These are phyloP conservation scores for Platysteira castanea DNA, from an alignment of 2,113 vertebrate species.

Conservation along the genomic window DNA sequence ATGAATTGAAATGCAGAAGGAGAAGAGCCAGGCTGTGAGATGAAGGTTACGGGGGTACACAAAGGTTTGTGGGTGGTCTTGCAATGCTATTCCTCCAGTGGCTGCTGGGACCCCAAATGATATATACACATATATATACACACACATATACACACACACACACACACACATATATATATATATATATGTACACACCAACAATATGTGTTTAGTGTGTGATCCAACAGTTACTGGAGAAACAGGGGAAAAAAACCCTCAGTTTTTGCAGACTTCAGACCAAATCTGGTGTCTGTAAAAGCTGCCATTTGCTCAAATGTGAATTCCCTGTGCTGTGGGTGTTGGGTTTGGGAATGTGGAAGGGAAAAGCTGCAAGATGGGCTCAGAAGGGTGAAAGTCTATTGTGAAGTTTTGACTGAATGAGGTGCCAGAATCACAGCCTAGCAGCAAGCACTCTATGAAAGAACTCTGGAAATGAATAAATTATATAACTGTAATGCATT, in stretches of 20 bases:
- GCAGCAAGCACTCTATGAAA: background rate
- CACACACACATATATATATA: too few relatives aligned
- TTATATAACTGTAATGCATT: constrained; percentile 8
- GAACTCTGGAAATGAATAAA: constrained; percentile 25
- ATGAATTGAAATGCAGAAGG: background rate
- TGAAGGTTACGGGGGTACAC: background rate
- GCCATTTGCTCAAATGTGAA: background rate
- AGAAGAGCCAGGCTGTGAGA: background rate
- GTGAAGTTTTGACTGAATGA: background rate
- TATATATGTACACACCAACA: background rate
- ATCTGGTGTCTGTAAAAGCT: background rate
- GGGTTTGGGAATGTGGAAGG: background rate
- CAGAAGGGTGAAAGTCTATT: background rate
- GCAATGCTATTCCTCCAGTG: background rate
- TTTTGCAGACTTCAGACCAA: background rate
- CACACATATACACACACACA: too few relatives aligned
- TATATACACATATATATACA: too few relatives aligned
- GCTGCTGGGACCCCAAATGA: background rate
- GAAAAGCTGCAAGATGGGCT: background rate
- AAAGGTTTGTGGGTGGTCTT: background rate
- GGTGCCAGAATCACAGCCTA: constrained; percentile 22
- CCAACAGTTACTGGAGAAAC: background rate
- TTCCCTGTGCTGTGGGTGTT: background rate
- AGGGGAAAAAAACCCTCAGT: background rate
- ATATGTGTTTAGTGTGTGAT: background rate